Evolutionary conservation across 2,113 vertebrate genomes (phyloP).

Genomic region (Danionella cerebrum): DNA sequence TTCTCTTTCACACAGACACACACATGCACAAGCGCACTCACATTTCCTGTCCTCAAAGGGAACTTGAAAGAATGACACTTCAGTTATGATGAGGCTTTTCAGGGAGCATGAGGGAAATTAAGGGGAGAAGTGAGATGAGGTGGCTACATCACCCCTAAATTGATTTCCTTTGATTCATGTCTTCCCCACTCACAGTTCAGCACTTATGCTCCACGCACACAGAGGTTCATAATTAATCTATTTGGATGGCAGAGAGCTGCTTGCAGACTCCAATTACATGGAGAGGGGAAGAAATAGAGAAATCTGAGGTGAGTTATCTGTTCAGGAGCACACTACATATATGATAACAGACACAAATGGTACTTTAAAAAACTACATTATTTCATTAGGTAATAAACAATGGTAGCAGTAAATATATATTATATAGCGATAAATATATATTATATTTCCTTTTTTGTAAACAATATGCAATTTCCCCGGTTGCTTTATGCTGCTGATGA

Average conservation of each 20-base stretch:
- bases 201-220: constrained; percentile 25
- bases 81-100: constrained; percentile 23
- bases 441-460: too few relatives aligned
- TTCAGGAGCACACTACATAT: constrained; percentile 2
- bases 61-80: constrained; percentile 6
- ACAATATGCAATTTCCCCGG: too few relatives aligned
- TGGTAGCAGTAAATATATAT: too few relatives aligned
- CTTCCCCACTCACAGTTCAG: constrained; percentile 20
- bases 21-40: neutral
- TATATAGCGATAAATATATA: too few relatives aligned
- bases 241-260: constrained; percentile 33
- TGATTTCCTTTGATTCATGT: constrained; percentile 46
- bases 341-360: neutral
- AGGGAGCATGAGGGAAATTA: constrained; percentile 3
- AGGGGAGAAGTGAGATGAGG: constrained; percentile 9
- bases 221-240: constrained; percentile 43
- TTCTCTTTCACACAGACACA: neutral
- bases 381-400: too few relatives aligned
- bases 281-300: neutral
- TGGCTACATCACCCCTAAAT: constrained; percentile 28
- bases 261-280: constrained; percentile 30
- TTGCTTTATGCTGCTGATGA: too few relatives aligned
- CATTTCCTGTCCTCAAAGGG: neutral
- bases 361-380: too few relatives aligned
- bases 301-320: constrained; percentile 15